A percentile compares a stretch with the other conserved stretches of the same genome.
These are phyloP conservation scores for Protodeltote pygarga DNA, from an alignment of 2,888 invertebrate species.

Conservation along the genomic window DNA sequence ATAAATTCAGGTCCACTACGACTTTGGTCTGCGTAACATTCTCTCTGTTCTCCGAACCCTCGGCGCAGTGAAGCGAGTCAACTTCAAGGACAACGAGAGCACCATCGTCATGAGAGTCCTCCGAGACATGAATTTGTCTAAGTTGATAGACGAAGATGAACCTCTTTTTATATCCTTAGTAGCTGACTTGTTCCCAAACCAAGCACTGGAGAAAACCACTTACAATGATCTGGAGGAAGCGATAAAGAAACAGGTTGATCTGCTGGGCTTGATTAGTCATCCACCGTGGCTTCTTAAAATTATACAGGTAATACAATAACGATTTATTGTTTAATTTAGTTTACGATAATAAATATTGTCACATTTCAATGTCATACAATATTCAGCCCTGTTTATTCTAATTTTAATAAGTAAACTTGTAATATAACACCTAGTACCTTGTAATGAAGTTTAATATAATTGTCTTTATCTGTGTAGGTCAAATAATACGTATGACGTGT, in stretches of 20 bases:
- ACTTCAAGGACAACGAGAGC: slow-evolving; percentile 96
- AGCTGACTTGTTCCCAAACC: slow-evolving; percentile 98
- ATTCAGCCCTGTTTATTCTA: no score
- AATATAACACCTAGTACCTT: no score
- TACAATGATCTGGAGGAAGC: slow-evolving; percentile 96
- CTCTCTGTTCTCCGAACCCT: slow-evolving; percentile 96
- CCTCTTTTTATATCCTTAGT: slow-evolving; percentile 98
- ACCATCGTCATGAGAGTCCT: slow-evolving; percentile 98
- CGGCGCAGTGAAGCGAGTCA: slow-evolving; percentile 96
- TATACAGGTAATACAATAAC: slow-evolving; percentile 96
- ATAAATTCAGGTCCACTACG: slow-evolving; percentile 94
- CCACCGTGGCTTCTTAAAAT: slow-evolving; percentile 98
- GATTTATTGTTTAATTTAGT: no score
- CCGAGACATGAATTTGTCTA: slow-evolving; percentile 99
- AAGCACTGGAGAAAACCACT: slow-evolving; percentile 95
- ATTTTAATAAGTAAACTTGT: no score
- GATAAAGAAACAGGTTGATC: slow-evolving; percentile 93
- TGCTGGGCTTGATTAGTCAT: slow-evolving; percentile 94
- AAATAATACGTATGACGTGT: no score
- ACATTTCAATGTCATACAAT: no score
- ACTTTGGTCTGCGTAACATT: slow-evolving; percentile 98
- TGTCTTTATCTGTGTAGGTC: no score
- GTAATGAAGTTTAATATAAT: no score
- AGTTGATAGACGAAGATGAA: slow-evolving; percentile 98
- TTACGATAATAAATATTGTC: no score